phyloP scores from a whole-genome alignment of 1,140 invertebrate genomes.

The Drosophila ironensis region DNA sequence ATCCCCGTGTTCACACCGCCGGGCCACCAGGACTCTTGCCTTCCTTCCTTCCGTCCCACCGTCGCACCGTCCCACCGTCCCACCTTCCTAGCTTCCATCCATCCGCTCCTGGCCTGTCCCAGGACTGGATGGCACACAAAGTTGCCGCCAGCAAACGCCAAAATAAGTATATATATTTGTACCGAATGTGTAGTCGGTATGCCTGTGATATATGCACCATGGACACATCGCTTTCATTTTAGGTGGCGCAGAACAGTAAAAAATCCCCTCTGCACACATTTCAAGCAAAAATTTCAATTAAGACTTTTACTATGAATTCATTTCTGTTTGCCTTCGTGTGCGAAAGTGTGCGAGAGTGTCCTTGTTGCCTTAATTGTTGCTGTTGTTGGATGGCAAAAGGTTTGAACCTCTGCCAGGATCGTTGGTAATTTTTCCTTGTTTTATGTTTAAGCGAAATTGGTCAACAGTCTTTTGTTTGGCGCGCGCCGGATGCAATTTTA shows the following conservation, averaged over 20 bases:
- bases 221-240: slow-evolving; percentile 63
- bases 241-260: slow-evolving; percentile 52
- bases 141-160: slow-evolving; percentile 35
- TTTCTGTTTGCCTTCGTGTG: slow-evolving; percentile 46
- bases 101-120: slow-evolving; percentile 10
- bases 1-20: slow-evolving; percentile 40
- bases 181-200: slow-evolving; percentile 14
- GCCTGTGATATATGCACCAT: slow-evolving; percentile 49
- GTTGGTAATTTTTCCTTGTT: slow-evolving; percentile 54
- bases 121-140: slow-evolving; percentile 55
- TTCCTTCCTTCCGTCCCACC: slow-evolving; percentile 25
- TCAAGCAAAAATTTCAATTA: slow-evolving; percentile 77
- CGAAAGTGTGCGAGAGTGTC: slow-evolving; percentile 16
- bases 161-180: slow-evolving; percentile 14
- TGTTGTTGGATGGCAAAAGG: slow-evolving; percentile 37
- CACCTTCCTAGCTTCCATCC: slow-evolving; percentile 54
- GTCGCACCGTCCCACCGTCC: slow-evolving; percentile 49
- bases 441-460: slow-evolving; percentile 58
- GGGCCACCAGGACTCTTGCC: slow-evolving; percentile 65
- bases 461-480: slow-evolving; percentile 71
- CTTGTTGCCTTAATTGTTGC: slow-evolving; percentile 37
- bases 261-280: slow-evolving; percentile 67
- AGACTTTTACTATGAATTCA: slow-evolving; percentile 77
- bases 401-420: slow-evolving; percentile 35
- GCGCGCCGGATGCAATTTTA: slow-evolving; percentile 74